A percentile compares a stretch with the other conserved stretches of the same genome.
phyloP scores from a whole-genome alignment of 1,140 invertebrate genomes.

The Drosophila lacteicornis region DNA sequence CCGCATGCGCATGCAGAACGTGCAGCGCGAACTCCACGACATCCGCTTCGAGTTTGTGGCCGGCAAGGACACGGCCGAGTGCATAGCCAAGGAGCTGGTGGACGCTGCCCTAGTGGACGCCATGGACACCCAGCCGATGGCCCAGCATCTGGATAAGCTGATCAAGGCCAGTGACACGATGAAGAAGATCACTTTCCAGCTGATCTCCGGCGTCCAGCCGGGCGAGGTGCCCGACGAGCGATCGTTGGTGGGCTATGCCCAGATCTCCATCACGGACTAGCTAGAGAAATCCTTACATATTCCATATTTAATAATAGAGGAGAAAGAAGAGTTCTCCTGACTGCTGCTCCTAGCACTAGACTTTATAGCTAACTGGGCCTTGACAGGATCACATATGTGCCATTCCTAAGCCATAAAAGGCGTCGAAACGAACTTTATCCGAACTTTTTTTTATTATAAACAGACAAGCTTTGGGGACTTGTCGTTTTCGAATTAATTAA shows the following conservation, averaged over 20 bases:
- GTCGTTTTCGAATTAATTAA: no score
- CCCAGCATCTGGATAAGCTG: slow-evolving; percentile 96
- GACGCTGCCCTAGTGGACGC: slow-evolving; percentile 97
- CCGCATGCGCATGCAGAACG: slow-evolving; percentile 91
- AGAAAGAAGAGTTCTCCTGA: background rate
- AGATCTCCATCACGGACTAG: slow-evolving; percentile 96
- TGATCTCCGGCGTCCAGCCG: slow-evolving; percentile 89
- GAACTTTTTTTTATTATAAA: no score
- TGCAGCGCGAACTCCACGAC: slow-evolving; percentile 96
- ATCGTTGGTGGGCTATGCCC: slow-evolving; percentile 97
- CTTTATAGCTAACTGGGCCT: slow-evolving; percentile 48
- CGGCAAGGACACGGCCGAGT: slow-evolving; percentile 96
- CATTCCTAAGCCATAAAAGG: slow-evolving; percentile 60
- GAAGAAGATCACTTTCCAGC: slow-evolving; percentile 94
- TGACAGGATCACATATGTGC: no score
- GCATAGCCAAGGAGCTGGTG: slow-evolving; percentile 97
- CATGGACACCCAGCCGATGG: slow-evolving; percentile 95
- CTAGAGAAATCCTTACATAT: slow-evolving; percentile 1
- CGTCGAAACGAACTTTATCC: background rate
- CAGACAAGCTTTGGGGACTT: no score
- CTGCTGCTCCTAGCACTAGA: slow-evolving; percentile 66
- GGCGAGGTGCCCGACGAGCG: slow-evolving; percentile 97
- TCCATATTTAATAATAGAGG: background rate
- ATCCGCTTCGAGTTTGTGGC: slow-evolving; percentile 98
- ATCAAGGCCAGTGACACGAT: slow-evolving; percentile 89